Evolutionary conservation across 2,888 invertebrate genomes (phyloP).

Genomic region (Parnassius orleans): DNA sequence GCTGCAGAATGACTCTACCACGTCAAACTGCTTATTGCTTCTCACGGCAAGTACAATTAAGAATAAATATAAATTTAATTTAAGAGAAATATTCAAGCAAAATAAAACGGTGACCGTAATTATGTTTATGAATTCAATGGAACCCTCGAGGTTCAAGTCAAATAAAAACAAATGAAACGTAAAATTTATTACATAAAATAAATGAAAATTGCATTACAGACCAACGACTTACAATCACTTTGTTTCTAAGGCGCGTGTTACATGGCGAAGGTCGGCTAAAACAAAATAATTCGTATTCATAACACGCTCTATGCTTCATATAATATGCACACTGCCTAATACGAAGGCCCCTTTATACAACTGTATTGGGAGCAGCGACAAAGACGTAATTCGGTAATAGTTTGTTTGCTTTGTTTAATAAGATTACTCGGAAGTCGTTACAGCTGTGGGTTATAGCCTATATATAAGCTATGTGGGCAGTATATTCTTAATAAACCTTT

Average conservation of each 20-base stretch:
- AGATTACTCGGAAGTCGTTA: too few relatives aligned
- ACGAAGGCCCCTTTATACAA: slow-evolving; percentile 8
- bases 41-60: too few relatives aligned
- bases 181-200: background rate
- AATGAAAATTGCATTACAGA: background rate
- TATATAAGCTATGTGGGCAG: too few relatives aligned
- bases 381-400: background rate
- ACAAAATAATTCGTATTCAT: slow-evolving; percentile 16
- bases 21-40: too few relatives aligned
- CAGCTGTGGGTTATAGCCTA: too few relatives aligned
- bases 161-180: background rate
- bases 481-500: too few relatives aligned
- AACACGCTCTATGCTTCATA: slow-evolving; percentile 10
- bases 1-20: too few relatives aligned
- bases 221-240: slow-evolving; percentile 3
- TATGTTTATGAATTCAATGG: too few relatives aligned
- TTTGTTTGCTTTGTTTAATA: slow-evolving; percentile 12
- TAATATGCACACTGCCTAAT: slow-evolving; percentile 23
- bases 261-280: slow-evolving; percentile 15
- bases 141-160: too few relatives aligned
- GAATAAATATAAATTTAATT: too few relatives aligned
- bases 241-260: slow-evolving; percentile 13
- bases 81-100: background rate
- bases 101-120: too few relatives aligned
- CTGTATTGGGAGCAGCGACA: slow-evolving; percentile 5